A percentile compares a stretch with the other conserved stretches of the same genome.
Conservation (phyloP, 2,888 invertebrate genomes). For the Conchocele bisecta region DNA sequence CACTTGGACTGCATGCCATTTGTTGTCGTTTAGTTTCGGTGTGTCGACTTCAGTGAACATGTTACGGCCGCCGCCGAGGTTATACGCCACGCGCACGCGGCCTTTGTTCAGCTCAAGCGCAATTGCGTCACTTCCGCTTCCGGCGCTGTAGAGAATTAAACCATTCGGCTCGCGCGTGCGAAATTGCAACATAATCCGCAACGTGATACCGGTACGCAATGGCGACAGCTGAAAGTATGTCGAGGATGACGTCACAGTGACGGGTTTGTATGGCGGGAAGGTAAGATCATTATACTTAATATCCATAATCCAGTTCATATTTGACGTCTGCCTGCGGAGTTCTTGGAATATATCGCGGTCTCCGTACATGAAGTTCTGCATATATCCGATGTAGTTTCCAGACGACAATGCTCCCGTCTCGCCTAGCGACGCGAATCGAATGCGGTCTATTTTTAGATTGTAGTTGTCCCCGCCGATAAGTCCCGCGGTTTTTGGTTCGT, state of each 20-base stretch:
- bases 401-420: conserved; percentile 23
- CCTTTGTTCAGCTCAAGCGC: conserved; percentile 77
- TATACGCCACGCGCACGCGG: conserved; percentile 69
- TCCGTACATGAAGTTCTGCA: conserved; percentile 72
- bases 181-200: conserved; percentile 74
- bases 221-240: conserved; percentile 62
- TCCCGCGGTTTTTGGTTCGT: conserved; percentile 49
- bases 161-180: conserved; percentile 74
- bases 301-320: conserved; percentile 51
- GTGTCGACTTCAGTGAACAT: conserved; percentile 43
- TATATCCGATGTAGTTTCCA: conserved; percentile 70
- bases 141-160: conserved; percentile 72
- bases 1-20: conserved; percentile 74
- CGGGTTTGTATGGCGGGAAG: conserved; percentile 63
- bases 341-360: conserved; percentile 65
- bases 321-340: conserved; percentile 36
- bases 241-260: conserved; percentile 69
- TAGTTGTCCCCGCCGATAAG: conserved; percentile 68
- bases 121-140: conserved; percentile 69
- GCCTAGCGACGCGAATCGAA: conserved; percentile 66
- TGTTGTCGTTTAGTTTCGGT: conserved; percentile 68
- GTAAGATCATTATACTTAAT: conserved; percentile 47
- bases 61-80: conserved; percentile 70
- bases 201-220: conserved; percentile 48
- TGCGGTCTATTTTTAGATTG: conserved; percentile 62